phyloP scores from a whole-genome alignment of 2,888 invertebrate genomes.

The Scaptomyza tumidula region DNA sequence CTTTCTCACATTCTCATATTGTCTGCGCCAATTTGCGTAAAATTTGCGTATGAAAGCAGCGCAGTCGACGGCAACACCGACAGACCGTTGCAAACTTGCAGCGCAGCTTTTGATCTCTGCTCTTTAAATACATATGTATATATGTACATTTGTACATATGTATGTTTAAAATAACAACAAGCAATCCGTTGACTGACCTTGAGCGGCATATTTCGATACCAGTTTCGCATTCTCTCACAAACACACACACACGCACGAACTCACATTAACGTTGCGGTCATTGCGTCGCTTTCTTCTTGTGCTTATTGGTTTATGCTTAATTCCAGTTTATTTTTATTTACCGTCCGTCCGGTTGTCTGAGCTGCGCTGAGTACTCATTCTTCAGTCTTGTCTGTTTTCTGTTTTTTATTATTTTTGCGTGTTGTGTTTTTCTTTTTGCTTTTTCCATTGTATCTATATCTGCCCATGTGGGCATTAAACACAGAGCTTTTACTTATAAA shows the following conservation, averaged over 20 bases:
- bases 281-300: conserved; percentile 55
- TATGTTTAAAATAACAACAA: conserved; percentile 27
- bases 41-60: conserved; percentile 46
- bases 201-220: conserved; percentile 75
- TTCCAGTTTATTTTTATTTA: conserved; percentile 77
- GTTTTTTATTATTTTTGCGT: conserved; percentile 11
- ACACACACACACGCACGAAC: conserved; percentile 25
- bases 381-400: conserved; percentile 11
- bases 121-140: conserved; percentile 41
- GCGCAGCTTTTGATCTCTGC: conserved; percentile 62
- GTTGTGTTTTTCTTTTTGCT: conserved; percentile 13
- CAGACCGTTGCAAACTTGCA: conserved; percentile 49
- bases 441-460: conserved; percentile 26
- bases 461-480: conserved; percentile 18
- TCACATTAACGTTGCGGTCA: conserved; percentile 33
- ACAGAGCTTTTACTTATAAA: conserved; percentile 4
- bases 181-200: conserved; percentile 81
- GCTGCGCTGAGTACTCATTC: conserved; percentile 36
- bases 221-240: conserved; percentile 58
- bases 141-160: conserved; percentile 5
- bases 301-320: conserved; percentile 76
- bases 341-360: conserved; percentile 33
- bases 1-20: conserved; percentile 31
- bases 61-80: conserved; percentile 14
- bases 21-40: conserved; percentile 55